Percentiles rank a stretch among this genome's conserved stretches.
Evolutionary conservation across 2,113 vertebrate species (phyloP).

Genomic region (Mus pahari): DNA sequence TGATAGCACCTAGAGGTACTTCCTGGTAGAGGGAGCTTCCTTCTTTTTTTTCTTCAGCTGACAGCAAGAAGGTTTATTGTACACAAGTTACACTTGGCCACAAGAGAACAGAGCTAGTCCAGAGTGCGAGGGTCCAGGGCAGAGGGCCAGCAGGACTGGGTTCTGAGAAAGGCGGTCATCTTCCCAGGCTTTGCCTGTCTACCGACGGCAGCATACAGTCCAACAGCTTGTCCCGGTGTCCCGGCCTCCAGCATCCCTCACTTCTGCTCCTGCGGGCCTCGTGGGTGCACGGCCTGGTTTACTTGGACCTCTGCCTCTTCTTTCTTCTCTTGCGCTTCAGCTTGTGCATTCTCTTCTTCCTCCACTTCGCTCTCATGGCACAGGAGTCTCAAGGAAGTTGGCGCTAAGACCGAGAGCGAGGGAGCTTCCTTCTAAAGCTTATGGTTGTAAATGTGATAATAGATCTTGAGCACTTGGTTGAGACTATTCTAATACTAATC

Average conservation of each 20-base stretch:
- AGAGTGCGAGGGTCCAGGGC: constrained; percentile 58
- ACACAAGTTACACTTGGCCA: constrained; percentile 73
- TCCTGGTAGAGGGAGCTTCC: background rate
- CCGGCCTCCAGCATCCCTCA: constrained; percentile 32
- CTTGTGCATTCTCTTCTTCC: no score
- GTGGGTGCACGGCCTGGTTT: constrained; percentile 52
- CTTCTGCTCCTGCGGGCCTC: constrained; percentile 52
- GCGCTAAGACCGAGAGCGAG: no score
- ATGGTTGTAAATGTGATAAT: background rate
- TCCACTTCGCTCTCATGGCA: no score
- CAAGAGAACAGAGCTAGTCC: constrained; percentile 76
- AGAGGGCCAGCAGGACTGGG: background rate
- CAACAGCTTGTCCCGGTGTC: background rate
- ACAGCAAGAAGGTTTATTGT: constrained; percentile 79
- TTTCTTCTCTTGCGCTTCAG: constrained; percentile 98
- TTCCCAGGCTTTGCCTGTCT: background rate
- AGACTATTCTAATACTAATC: background rate
- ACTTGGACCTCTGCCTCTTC: constrained; percentile 99
- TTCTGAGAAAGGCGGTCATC: background rate
- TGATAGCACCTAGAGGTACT: background rate
- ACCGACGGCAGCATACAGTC: background rate
- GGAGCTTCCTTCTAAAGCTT: background rate
- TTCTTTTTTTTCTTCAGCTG: constrained; percentile 63
- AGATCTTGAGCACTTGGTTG: background rate
- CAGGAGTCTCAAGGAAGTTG: no score